Evolutionary conservation across 2,888 invertebrate genomes (phyloP).

Genomic region (Neuroscelio doddi): DNA sequence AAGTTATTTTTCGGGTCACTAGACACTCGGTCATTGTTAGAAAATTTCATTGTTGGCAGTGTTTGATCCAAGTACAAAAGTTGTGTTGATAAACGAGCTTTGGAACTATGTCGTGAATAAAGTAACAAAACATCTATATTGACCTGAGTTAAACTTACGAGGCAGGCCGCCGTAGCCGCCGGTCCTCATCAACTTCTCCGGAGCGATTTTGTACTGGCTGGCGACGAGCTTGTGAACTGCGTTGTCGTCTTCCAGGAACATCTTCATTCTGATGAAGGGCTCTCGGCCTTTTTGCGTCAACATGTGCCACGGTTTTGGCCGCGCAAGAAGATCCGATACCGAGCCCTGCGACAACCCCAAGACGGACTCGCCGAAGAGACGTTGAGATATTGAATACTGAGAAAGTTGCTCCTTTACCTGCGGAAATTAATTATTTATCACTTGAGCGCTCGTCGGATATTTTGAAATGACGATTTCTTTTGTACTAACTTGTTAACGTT

Average conservation of each 20-base stretch:
- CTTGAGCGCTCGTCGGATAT: too few relatives aligned
- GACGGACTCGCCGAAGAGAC: conserved; percentile 98
- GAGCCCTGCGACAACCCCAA: conserved; percentile 96
- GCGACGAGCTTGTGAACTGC: conserved; percentile 96
- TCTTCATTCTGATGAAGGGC: conserved; percentile 98
- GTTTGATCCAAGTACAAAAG: too few relatives aligned
- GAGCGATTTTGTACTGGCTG: conserved; percentile 98
- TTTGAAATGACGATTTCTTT: too few relatives aligned
- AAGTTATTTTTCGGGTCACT: too few relatives aligned
- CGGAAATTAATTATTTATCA: too few relatives aligned
- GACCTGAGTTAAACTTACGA: conserved; percentile 77
- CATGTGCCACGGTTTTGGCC: conserved; percentile 99
- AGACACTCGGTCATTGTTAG: too few relatives aligned
- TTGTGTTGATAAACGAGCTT: conserved; percentile 49
- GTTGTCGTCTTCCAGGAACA: conserved; percentile 96
- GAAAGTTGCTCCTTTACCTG: conserved; percentile 94
- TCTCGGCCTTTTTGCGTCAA: conserved; percentile 97
- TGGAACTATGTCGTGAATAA: conserved; percentile 57
- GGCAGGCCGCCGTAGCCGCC: conserved; percentile 92
- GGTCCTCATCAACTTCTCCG: conserved; percentile 97
- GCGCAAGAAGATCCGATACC: conserved; percentile 95
- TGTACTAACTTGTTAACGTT: too few relatives aligned
- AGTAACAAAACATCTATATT: conserved; percentile 72
- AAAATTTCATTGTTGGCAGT: too few relatives aligned
- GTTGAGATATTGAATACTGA: conserved; percentile 97